These are phyloP conservation scores for Napeogenes sylphis DNA, from an alignment of 2,888 invertebrate genomes.

Conservation along the genomic window DNA sequence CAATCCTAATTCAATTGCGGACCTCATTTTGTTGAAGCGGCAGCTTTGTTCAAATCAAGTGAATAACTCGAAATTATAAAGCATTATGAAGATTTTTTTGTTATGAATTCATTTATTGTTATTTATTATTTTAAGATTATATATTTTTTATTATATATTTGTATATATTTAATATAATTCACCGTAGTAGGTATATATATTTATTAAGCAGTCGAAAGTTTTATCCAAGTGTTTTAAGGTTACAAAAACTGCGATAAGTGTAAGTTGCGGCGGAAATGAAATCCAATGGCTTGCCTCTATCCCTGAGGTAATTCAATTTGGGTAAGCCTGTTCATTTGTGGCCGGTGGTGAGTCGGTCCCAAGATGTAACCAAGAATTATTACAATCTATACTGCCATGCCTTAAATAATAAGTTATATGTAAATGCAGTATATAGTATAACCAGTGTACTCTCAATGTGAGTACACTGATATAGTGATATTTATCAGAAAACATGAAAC, in stretches of 20 bases:
- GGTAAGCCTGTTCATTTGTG: conserved; percentile 32
- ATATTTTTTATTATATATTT: background rate
- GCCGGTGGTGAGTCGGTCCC: conserved; percentile 21
- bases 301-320: conserved; percentile 32
- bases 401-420: no score
- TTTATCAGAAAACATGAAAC: no score
- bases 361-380: conserved; percentile 24
- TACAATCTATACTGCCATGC: conserved; percentile 1
- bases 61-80: conserved; percentile 10
- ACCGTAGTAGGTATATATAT: no score
- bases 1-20: conserved; percentile 31
- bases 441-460: no score
- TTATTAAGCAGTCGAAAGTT: no score
- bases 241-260: no score
- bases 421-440: no score
- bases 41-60: conserved; percentile 22
- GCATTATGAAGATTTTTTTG: conserved; percentile 10
- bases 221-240: no score
- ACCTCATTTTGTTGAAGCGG: conserved; percentile 28
- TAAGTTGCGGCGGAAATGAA: no score
- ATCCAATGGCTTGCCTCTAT: background rate
- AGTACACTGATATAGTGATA: no score
- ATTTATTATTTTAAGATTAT: background rate
- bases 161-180: no score
- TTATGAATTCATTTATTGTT: conserved; percentile 1